phyloP scores from a whole-genome alignment of 1,140 invertebrate genomes.

The Trypoxylus dichotomus region DNA sequence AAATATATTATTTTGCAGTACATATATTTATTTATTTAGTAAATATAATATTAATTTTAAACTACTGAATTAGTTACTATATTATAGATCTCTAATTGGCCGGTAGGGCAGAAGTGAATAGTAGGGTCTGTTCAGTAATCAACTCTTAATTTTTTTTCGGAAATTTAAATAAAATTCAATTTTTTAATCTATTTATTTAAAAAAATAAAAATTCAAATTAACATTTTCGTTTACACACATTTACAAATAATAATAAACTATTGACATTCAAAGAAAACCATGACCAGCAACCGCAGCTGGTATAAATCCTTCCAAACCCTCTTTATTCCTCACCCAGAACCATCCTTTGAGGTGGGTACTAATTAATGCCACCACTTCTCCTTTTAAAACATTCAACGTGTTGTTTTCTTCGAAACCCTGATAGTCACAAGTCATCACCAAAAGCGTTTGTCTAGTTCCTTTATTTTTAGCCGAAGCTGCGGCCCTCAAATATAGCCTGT shows the following conservation, averaged over 20 bases:
- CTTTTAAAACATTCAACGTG: constrained; percentile 68
- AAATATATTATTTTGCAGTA: too few species aligned
- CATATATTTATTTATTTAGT: too few species aligned
- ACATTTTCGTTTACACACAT: neutral
- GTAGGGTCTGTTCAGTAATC: too few species aligned
- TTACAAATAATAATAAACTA: neutral
- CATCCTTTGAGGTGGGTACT: constrained; percentile 58
- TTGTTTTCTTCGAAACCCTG: constrained; percentile 53
- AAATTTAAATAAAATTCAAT: neutral
- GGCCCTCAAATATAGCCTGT: constrained; percentile 67
- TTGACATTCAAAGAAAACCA: constrained; percentile 64
- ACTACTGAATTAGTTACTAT: too few species aligned
- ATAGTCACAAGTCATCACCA: constrained; percentile 70
- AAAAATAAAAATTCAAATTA: neutral
- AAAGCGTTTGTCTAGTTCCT: constrained; percentile 62
- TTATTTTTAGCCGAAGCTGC: constrained; percentile 52
- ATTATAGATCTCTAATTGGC: too few species aligned
- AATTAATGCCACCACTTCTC: constrained; percentile 72
- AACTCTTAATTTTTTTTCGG: too few species aligned
- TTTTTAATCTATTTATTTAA: neutral
- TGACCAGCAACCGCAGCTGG: constrained; percentile 74
- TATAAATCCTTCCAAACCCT: constrained; percentile 74
- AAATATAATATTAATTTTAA: too few species aligned
- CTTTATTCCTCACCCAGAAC: constrained; percentile 72
- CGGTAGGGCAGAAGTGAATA: too few species aligned